Evolutionary conservation across 2,113 vertebrate species (phyloP), one percentile per base, ranked within the genome.

Genomic region (Hippocampus barbouri): DNA sequence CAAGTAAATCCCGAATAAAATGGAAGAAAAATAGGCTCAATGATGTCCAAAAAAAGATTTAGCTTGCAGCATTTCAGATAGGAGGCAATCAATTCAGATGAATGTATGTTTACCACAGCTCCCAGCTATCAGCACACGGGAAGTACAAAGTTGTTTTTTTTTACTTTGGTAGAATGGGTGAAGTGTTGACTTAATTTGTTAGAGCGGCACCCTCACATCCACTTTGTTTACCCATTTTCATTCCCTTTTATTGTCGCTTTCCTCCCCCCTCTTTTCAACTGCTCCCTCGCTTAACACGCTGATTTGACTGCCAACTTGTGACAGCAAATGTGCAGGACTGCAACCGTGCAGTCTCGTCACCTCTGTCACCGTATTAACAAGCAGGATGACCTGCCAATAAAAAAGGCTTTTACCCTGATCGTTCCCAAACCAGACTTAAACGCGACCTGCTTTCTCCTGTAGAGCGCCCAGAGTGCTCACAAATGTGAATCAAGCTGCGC

Each of bases 401-500:
- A 93, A 93, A 92, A 91, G 87, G 90, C 91, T 93, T 90, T 91
- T 91, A 92, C 86, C 85, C 83, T 89, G 87, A 90, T 91, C 83
- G 69, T 81, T 74, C 78, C 77, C 82, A 90, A 90, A 92, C 85
- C 78, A 91, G 83, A 86, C 86, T 89, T 87, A 89, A 88, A 87
- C 83, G 60, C 78, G 59, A 74, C 74, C 71, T 77, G 76, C 86
- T 85, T 83, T 82, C 83, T 70, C 70, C 75, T 3, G 53, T 73
- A 51, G 41, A 79, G 76, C 73, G 70, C 74, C 72, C 79, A 87
- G 87, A 90, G 84, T 87, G 88, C 87, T 89, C 73, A 41, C 86
- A 89, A 89, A 91, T 88, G 79, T 15, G 77, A 87, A 84, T 86
- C 82, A 82, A 71, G 66, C 57, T 41, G 67, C 74, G 81, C 87